Evolutionary conservation across 2,797 vertebrate genomes (phyloP).

Genomic region (Ptychobarbus kaznakovi): DNA sequence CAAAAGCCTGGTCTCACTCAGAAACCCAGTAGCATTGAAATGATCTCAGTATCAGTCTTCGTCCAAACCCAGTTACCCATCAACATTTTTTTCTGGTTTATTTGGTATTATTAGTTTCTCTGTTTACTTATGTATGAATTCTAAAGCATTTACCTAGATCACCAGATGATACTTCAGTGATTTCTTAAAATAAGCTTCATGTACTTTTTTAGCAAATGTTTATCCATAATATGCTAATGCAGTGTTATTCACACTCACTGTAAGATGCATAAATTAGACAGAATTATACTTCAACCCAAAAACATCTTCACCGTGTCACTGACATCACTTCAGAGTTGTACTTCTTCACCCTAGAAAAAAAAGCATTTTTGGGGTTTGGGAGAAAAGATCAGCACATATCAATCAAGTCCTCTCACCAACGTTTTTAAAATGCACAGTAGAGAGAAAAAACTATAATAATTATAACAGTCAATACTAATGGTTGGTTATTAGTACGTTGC

Average conservation of each 20-base stretch:
- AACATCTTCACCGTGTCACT: not conserved
- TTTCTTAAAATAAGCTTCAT: conserved; percentile 14
- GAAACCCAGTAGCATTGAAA: not conserved
- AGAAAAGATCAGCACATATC: not conserved
- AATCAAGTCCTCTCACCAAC: not conserved
- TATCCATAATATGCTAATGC: conserved; percentile 10
- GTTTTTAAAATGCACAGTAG: not conserved
- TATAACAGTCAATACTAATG: conserved; percentile 9
- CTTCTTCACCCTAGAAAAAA: not conserved
- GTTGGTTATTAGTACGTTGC: not conserved
- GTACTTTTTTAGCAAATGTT: conserved; percentile 22
- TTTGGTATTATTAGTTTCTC: not conserved
- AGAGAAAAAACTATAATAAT: not conserved
- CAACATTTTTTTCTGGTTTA: not conserved
- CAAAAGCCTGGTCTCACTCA: conserved; percentile 15
- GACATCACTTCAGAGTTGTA: not conserved
- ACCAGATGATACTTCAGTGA: not conserved
- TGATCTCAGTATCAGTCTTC: not conserved
- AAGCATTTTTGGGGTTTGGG: not conserved
- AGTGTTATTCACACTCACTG: conserved; percentile 18
- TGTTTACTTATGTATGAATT: not conserved
- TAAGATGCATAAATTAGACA: conserved; percentile 24
- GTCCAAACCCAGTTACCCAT: not conserved
- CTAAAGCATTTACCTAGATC: not conserved
- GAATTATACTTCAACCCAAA: not conserved